Evolutionary conservation across 2,797 vertebrate species (phyloP).

Genomic region (Sarcoramphus papa): DNA sequence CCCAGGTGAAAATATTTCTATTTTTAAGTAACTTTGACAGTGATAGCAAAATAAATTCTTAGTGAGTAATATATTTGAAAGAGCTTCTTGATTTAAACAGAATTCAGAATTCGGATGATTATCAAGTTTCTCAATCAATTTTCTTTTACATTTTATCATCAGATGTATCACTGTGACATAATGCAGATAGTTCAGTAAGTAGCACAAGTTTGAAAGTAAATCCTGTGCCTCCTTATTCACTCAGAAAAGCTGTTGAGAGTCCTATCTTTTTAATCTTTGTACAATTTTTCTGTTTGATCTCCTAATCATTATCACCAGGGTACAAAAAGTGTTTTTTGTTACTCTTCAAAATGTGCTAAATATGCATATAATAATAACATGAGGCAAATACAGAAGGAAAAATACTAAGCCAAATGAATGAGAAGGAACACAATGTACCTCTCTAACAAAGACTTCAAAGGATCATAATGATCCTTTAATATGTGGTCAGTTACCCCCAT

Average conservation of each 20-base stretch:
- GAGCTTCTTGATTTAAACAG: not conserved
- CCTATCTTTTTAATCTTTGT: not conserved
- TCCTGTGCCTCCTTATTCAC: not conserved
- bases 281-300: conserved; percentile 11
- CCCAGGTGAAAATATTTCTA: not conserved
- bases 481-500: not conserved
- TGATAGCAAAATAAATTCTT: not conserved
- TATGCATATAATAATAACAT: not conserved
- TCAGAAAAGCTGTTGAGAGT: not conserved
- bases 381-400: not conserved
- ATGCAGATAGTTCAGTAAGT: not conserved
- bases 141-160: not conserved
- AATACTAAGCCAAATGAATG: not conserved
- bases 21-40: not conserved
- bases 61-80: not conserved
- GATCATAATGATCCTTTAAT: not conserved
- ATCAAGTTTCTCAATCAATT: not conserved
- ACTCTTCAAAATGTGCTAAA: not conserved
- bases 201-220: not conserved
- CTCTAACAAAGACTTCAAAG: not conserved
- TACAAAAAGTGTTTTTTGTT: not conserved
- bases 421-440: not conserved
- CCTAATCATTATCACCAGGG: not conserved
- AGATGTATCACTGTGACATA: not conserved
- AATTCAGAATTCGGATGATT: not conserved